Base-by-base conservation (phyloP, 2,888 invertebrate genomes). In the Melitaea athalia region DNA sequence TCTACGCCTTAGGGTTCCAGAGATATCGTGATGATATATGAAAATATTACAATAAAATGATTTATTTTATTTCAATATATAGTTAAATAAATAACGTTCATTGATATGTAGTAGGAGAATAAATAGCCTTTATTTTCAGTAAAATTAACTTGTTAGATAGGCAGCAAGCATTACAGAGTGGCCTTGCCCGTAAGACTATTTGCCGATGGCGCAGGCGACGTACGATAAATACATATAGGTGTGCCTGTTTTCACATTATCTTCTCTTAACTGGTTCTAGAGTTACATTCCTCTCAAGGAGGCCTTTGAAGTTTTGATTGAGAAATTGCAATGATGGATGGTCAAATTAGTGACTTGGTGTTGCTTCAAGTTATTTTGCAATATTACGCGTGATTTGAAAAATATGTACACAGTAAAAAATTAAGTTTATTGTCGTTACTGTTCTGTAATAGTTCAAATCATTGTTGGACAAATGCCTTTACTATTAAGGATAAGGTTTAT, bases 101-200 rank as follows among this genome's bases (percentile, higher is more conserved):
- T 24, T 24, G 24, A 24, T 24, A 24, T 24, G 3, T 24, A 24
- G 24, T 24, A 24, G 24, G 3, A 24, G 24, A 24, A 24, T 24
- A 24, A 24, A 24, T 24, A 24, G 24, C 24, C n/a, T n/a, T 49
- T 49, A 49, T n/a, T n/a, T n/a, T 3, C n/a, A 49, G 14, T 12
- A 45, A 45, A 11, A 45, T 12, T 45, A 45, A 11, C 47, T 49
- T 14, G n/a, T 65, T 15, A 52, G 50, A 10, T 60, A 53, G 59
- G 33, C 60, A 52, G 38, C 42, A 38, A 38, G 61, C 49, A 47
- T 61, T 42, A 62, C 53, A 53, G 11, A 49, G 42, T 67, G 63
- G 66, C 69, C 68, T 68, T 66, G 71, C 60, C 53, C 53, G 14
- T 55, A 59, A 60, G 49, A 60, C 53, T 71, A 52, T 68, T 68